These are phyloP conservation scores for Drosophila tripunctata DNA, from an alignment of 2,888 invertebrate species.

Conservation along the genomic window DNA sequence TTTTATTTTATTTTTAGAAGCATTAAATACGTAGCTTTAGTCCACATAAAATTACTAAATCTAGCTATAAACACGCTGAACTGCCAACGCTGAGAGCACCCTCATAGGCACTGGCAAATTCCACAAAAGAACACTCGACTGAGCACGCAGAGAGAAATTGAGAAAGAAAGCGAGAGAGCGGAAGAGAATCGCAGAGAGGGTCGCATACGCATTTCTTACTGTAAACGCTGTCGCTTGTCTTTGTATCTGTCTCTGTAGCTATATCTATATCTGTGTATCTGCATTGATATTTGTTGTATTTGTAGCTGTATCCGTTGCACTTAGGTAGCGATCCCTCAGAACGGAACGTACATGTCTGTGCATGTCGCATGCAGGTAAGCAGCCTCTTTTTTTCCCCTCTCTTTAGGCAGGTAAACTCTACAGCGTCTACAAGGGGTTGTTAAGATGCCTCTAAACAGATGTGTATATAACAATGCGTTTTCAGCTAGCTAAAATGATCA, in stretches of 20 bases:
- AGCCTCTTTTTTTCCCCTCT: constrained; percentile 3
- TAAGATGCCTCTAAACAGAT: background rate
- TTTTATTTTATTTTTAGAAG: too few relatives aligned
- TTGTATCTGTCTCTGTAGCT: constrained; percentile 9
- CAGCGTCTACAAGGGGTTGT: background rate
- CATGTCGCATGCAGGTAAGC: constrained; percentile 60
- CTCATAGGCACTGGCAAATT: constrained; percentile 37
- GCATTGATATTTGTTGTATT: constrained; percentile 8
- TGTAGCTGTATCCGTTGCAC: constrained; percentile 7
- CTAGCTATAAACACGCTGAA: too few relatives aligned
- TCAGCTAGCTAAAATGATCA: constrained; percentile 3
- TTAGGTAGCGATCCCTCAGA: constrained; percentile 52
- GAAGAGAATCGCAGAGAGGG: background rate
- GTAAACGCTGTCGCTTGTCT: constrained; percentile 35
- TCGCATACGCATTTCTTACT: constrained; percentile 35
- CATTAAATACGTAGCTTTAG: too few relatives aligned
- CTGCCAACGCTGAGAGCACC: constrained; percentile 10
- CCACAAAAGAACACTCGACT: constrained; percentile 45
- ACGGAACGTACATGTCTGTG: constrained; percentile 50
- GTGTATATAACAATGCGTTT: background rate
- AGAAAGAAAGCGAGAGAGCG: constrained; percentile 5
- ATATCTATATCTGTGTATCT: too few relatives aligned
- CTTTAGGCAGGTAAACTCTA: constrained; percentile 38
- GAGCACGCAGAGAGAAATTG: constrained; percentile 9
- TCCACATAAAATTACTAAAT: too few relatives aligned